A percentile compares a stretch with the other conserved stretches of the same genome.
These are phyloP conservation scores for Molorchus minor DNA, from an alignment of 2,888 invertebrate species.

Conservation along the genomic window DNA sequence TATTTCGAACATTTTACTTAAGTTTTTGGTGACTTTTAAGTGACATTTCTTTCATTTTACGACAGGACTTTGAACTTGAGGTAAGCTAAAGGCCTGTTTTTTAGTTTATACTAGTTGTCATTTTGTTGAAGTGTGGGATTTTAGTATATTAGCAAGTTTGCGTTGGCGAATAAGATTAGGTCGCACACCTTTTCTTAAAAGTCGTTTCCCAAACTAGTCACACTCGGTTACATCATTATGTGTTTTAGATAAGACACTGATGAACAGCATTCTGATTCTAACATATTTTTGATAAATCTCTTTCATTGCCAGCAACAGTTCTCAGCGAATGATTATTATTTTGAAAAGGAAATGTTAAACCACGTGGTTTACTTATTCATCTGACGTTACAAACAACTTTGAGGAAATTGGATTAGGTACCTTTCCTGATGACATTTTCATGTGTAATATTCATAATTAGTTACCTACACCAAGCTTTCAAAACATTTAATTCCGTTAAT, in stretches of 20 bases:
- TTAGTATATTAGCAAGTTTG: constrained; percentile 32
- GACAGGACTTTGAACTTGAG: neutral
- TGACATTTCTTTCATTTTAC: constrained; percentile 1
- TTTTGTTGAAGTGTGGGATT: constrained; percentile 16
- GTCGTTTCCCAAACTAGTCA: constrained; percentile 33
- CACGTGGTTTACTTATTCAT: no score
- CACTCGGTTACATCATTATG: constrained; percentile 37
- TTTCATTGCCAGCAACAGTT: no score
- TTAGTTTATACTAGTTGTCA: neutral
- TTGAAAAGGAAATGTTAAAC: no score
- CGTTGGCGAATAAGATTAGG: constrained; percentile 40
- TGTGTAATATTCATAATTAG: no score
- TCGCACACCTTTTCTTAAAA: constrained; percentile 43
- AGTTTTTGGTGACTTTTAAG: constrained; percentile 9
- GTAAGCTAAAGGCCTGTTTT: neutral
- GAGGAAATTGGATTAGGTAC: no score
- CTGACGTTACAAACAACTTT: no score
- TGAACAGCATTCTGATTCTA: neutral
- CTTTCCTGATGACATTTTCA: no score
- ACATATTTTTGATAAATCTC: neutral
- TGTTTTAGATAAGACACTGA: constrained; percentile 32
- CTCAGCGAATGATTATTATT: no score
- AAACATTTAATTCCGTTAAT: no score
- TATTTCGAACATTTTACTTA: constrained; percentile 7
- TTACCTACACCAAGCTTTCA: no score